Percentiles rank a stretch among this genome's conserved stretches.
phyloP scores from a whole-genome alignment of 2,888 invertebrate genomes.

The Leptopilina drosophilae region DNA sequence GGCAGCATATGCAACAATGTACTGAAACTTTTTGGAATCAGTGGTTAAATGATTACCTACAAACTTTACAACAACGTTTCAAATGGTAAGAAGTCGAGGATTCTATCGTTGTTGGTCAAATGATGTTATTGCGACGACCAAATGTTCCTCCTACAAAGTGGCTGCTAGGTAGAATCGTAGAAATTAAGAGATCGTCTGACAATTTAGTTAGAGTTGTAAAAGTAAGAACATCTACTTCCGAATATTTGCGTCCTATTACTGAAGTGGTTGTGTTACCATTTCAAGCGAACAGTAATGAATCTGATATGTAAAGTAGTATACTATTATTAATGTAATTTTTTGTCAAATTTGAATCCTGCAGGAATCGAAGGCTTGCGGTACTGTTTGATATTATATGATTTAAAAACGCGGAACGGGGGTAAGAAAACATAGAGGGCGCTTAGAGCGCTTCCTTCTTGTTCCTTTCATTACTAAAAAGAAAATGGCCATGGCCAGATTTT shows the following conservation, averaged over 20 bases:
- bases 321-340: background rate
- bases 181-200: background rate
- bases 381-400: background rate
- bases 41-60: background rate
- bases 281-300: background rate
- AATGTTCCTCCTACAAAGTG: background rate
- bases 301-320: background rate
- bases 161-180: background rate
- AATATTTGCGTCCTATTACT: no score
- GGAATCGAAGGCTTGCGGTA: background rate
- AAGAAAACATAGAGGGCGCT: background rate
- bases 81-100: background rate
- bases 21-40: background rate
- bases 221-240: no score
- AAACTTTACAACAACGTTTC: background rate
- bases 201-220: background rate
- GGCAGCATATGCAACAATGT: conserved; percentile 1
- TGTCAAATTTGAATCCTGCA: background rate
- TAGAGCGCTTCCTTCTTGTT: no score
- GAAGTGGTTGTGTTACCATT: no score
- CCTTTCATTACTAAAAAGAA: no score
- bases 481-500: no score
- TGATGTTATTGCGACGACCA: background rate
- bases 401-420: background rate
- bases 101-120: background rate